phyloP scores from a whole-genome alignment of 2,888 invertebrate species.

The Cephus nigrinus region DNA sequence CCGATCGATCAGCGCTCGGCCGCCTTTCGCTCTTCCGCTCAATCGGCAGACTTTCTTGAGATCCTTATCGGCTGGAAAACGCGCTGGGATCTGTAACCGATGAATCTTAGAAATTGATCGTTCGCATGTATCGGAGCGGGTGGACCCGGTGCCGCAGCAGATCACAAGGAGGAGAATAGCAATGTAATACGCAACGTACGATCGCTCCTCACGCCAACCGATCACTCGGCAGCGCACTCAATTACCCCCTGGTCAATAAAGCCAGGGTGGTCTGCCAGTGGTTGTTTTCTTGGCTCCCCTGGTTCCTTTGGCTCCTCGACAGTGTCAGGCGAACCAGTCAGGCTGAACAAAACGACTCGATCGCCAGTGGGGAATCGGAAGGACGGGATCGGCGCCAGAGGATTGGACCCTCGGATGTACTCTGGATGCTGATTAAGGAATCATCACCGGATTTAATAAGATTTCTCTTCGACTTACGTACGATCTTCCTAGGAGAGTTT shows the following conservation, averaged over 20 bases:
- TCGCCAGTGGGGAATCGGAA: too few species aligned
- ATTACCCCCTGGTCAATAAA: constrained; percentile 44
- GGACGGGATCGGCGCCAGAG: too few species aligned
- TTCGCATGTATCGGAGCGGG: not conserved
- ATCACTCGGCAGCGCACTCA: constrained; percentile 1
- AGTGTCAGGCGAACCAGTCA: too few species aligned
- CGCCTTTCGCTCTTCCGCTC: too few species aligned
- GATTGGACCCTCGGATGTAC: too few species aligned
- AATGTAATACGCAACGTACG: constrained; percentile 1
- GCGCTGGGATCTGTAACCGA: not conserved
- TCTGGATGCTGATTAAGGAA: not conserved
- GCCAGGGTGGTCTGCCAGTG: constrained; percentile 51
- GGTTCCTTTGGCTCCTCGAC: too few species aligned
- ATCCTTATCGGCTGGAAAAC: not conserved
- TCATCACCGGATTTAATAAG: not conserved
- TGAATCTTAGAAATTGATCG: not conserved
- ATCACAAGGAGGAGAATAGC: constrained; percentile 44
- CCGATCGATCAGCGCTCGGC: too few species aligned
- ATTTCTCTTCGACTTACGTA: constrained; percentile 6
- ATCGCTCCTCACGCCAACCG: constrained; percentile 2
- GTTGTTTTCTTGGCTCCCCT: constrained; percentile 12
- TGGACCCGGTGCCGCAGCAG: constrained; percentile 39
- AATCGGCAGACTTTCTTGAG: not conserved
- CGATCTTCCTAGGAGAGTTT: not conserved
- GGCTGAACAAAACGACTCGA: too few species aligned